A percentile compares a stretch with the other conserved stretches of the same genome.
Evolutionary conservation across 2,113 vertebrate species (phyloP).

Genomic region (Danio rerio): DNA sequence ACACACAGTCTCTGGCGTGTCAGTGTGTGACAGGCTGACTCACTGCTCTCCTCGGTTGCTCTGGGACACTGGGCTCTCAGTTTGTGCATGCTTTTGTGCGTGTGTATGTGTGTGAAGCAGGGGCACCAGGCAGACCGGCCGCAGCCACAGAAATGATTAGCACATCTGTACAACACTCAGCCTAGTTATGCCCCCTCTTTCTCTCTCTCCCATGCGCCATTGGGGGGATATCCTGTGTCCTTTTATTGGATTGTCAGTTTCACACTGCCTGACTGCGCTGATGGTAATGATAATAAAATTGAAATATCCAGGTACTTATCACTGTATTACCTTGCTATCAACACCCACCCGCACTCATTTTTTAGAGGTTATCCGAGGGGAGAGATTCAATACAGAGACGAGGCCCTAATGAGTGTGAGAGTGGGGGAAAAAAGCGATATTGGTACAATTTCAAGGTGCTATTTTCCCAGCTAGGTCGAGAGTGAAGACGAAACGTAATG

Average conservation of each 20-base stretch:
- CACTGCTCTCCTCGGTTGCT: conserved; percentile 43
- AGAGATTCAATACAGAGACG: conserved; percentile 65
- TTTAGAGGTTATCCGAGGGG: conserved; percentile 66
- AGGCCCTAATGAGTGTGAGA: conserved; percentile 26
- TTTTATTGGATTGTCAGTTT: conserved; percentile 80
- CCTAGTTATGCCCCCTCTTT: conserved; percentile 36
- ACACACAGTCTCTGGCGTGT: conserved; percentile 40
- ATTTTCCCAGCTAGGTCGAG: conserved; percentile 65
- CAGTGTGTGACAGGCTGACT: conserved; percentile 52
- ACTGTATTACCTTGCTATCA: conserved; percentile 77
- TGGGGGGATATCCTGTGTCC: conserved; percentile 70
- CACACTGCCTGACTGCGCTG: conserved; percentile 65
- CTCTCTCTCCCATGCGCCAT: conserved; percentile 42
- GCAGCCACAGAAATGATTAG: conserved; percentile 59
- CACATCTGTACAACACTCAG: conserved; percentile 57
- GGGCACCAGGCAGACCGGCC: conserved; percentile 47
- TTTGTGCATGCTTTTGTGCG: conserved; percentile 36
- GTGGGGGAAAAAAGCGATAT: conserved; percentile 47
- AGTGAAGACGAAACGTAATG: conserved; percentile 64
- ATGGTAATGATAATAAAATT: conserved; percentile 80
- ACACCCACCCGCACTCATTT: conserved; percentile 67
- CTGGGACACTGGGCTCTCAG: conserved; percentile 49
- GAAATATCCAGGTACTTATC: conserved; percentile 80
- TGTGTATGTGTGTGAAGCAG: conserved; percentile 43
- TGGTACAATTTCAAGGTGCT: conserved; percentile 64